These are phyloP conservation scores for Argynnis bischoffii DNA, from an alignment of 2,888 invertebrate genomes.

Conservation along the genomic window DNA sequence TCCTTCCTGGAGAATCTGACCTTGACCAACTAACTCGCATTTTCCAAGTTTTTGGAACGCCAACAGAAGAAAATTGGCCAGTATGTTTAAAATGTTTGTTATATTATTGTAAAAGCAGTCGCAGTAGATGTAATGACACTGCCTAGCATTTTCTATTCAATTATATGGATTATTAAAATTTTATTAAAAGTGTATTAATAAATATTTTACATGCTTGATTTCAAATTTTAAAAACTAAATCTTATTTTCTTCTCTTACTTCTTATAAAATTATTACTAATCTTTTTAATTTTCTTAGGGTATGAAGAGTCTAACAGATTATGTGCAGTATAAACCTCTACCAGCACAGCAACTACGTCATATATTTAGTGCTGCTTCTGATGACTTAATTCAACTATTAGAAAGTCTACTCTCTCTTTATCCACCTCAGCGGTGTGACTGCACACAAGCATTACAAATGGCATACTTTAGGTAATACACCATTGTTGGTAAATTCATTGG, in stretches of 20 bases:
- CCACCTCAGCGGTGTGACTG: slow-evolving; percentile 92
- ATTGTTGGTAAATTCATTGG: background rate
- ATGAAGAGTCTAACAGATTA: slow-evolving; percentile 92
- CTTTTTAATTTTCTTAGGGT: slow-evolving; percentile 68
- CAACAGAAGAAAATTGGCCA: slow-evolving; percentile 96
- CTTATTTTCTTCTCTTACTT: background rate
- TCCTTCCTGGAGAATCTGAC: slow-evolving; percentile 98
- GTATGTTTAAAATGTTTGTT: slow-evolving; percentile 57
- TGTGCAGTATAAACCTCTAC: slow-evolving; percentile 94
- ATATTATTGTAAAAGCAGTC: background rate
- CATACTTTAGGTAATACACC: slow-evolving; percentile 87
- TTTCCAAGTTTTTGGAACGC: slow-evolving; percentile 97
- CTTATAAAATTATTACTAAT: background rate
- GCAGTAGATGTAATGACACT: no score
- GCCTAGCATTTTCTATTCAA: no score
- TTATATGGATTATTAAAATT: no score
- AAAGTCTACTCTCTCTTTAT: slow-evolving; percentile 89
- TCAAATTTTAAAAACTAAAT: no score
- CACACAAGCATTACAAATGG: slow-evolving; percentile 92
- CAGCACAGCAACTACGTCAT: slow-evolving; percentile 91
- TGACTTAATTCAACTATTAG: slow-evolving; percentile 92
- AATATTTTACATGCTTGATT: no score
- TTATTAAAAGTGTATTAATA: no score
- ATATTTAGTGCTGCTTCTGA: slow-evolving; percentile 98
- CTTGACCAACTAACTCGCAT: slow-evolving; percentile 97